Conservation (phyloP, 2,888 invertebrate genomes). For the Drosophila paracracens region DNA sequence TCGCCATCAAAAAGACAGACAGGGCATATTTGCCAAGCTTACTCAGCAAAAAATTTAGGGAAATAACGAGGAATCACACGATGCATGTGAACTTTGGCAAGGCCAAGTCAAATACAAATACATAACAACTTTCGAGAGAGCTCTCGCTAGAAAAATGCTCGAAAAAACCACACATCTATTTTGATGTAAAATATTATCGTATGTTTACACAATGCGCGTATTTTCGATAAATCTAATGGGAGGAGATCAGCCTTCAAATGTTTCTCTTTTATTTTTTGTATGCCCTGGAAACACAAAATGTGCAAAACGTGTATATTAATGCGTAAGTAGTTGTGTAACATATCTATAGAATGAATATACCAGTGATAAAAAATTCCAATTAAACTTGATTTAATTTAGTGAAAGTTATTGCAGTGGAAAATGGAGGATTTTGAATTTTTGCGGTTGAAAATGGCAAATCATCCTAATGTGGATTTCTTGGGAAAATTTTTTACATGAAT, state of each 20-base stretch:
- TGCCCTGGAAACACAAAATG: background rate
- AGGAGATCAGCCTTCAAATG: conserved; percentile 37
- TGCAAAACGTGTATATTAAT: background rate
- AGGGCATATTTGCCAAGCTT: conserved; percentile 31
- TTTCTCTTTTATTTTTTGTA: background rate
- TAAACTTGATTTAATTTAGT: background rate
- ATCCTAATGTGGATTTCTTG: background rate
- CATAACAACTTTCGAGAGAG: conserved; percentile 20
- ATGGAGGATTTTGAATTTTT: background rate
- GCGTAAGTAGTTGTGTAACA: background rate
- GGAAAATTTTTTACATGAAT: background rate
- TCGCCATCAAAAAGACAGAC: conserved; percentile 37
- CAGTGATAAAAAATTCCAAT: background rate
- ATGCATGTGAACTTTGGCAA: conserved; percentile 63
- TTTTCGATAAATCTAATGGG: conserved; percentile 36
- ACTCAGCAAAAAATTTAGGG: conserved; percentile 38
- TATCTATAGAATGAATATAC: background rate
- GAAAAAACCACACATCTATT: conserved; percentile 37
- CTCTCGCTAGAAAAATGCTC: conserved; percentile 1
- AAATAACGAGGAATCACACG: conserved; percentile 14
- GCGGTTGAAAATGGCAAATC: background rate
- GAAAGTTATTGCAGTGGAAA: background rate
- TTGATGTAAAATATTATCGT: conserved; percentile 39
- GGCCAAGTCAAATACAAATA: conserved; percentile 37
- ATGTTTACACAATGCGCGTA: conserved; percentile 46